Conservation (phyloP, 2,113 vertebrate species). For the Proterorhinus semilunaris region DNA sequence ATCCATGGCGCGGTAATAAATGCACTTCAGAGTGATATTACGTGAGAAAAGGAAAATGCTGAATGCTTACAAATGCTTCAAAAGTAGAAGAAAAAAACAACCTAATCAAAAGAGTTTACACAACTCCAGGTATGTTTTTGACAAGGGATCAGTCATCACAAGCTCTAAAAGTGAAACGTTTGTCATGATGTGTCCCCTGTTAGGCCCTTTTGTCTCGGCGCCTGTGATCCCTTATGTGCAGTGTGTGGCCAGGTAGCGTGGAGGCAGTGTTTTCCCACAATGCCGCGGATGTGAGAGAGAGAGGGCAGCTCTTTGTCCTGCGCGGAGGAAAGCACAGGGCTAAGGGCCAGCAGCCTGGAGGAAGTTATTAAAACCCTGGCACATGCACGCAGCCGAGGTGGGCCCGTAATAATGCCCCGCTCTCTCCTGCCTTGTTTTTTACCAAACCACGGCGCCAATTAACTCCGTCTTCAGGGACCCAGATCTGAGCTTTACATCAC, state of each 20-base stretch:
- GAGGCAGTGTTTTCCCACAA: conserved; percentile 34
- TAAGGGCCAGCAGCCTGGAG: conserved; percentile 72
- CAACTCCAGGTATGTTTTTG: too few relatives aligned
- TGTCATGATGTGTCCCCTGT: background rate
- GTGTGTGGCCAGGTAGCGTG: conserved; percentile 38
- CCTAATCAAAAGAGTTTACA: too few relatives aligned
- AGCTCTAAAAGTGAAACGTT: too few relatives aligned
- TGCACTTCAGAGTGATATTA: too few relatives aligned
- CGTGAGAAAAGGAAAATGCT: too few relatives aligned
- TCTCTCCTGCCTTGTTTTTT: conserved; percentile 67
- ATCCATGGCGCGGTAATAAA: too few relatives aligned
- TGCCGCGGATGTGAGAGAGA: conserved; percentile 45
- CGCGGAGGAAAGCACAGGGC: conserved; percentile 56
- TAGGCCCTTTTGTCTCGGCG: conserved; percentile 8
- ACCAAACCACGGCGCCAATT: conserved; percentile 77
- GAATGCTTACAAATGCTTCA: too few relatives aligned
- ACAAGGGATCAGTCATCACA: too few relatives aligned
- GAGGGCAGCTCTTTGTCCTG: conserved; percentile 56
- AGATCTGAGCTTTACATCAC: conserved; percentile 77
- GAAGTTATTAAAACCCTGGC: conserved; percentile 76
- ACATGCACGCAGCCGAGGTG: conserved; percentile 72
- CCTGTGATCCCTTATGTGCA: conserved; percentile 18
- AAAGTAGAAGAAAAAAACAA: too few relatives aligned
- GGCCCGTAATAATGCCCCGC: conserved; percentile 73
- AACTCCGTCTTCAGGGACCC: conserved; percentile 71